Evolutionary conservation across 2,888 invertebrate species (phyloP), one percentile per base, ranked within the genome.

Genomic region (Andricus quercusramuli): DNA sequence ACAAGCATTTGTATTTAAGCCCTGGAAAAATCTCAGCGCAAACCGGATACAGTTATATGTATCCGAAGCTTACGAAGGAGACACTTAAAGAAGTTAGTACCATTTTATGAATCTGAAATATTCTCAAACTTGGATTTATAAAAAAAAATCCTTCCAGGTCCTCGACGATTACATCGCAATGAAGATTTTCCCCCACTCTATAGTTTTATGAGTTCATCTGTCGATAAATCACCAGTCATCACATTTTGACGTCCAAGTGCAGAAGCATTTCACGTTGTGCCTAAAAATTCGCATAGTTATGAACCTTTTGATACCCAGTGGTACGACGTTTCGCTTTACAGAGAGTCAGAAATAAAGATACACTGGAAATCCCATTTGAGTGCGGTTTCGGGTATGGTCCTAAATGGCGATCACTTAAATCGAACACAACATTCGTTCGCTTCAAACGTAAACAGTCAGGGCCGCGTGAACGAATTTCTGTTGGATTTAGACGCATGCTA

Each of bases 101-200:
- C 8, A 17, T 20, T 15, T 76, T 70, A 8, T 70, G 3, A 41
- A 67, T 62, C 37, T 37, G n/a, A 17, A 41, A 56, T 79, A 64
- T n/a, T 41, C 25, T 29, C 1, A 41, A 8, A 76, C 15, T 80
- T 66, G 37, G 25, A 20, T 74, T 56, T 78, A 76, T 76, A 78
- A 25, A 79, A 65, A 47, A 25, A 59, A 59, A 32, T 47, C 41
- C 8, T 93, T 90, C 1, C 93, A 96, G 95, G 95, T 98, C 80
- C 93, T 98, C 41, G 95, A 97, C 86, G 98, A 98, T 93, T 98
- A 96, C 90, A 95, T 96, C 76, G 93, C 94, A 66, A 96, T 97
- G 95, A 96, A 96, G 88, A 94, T 98, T 83, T 98, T 98, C 92
- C 98, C 98, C 3, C 94, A 94, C 90, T 96, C 96, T 78, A 93